Evolutionary conservation across 1,140 invertebrate species (phyloP), one percentile per base, ranked within the genome.

Genomic region (Schlechtendalia chinensis): DNA sequence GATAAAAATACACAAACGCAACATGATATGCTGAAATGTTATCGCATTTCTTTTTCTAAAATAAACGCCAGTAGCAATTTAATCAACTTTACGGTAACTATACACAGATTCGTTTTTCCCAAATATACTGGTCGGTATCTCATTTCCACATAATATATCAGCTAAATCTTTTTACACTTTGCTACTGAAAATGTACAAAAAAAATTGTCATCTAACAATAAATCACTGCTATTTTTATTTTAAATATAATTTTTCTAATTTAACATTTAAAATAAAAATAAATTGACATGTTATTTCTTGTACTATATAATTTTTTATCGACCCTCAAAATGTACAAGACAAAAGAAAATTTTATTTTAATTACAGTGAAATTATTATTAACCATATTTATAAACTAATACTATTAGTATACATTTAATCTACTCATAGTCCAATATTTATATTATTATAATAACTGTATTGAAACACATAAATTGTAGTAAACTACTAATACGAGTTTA

Each of bases 121-220:
- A 11, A 29, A 54, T 24, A 16, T 14, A 16, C 24, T 10, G 8
- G 11, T 47, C 11, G 27, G 69, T 72, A 72, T 72, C 69, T 72
- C 17, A 47, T 72, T 72, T 72, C 69, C 50, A 54, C 50, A 54
- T 72, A 72, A 72, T 72, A 54, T 72, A 72, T 72, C 69, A 72
- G 8, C 47, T 3, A 17, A 69, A 69, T 69, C 67, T 72, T 27
- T 54, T 47, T 29, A 29, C 27, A 53, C 24, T 53, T 72, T 50
- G 47, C 17, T 0, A 54, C 27, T 29, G 17, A 11, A 53, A 71
- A 71, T 53, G 16, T 71, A 53, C 27, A 71, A 16, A 71, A 71
- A 45, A 53, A 27, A 71, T 69, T 69, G 45, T 39, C 65, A 69
- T 69, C 65, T 3, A 39, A 39, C n/a, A 16, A 69, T 12, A n/a